Base-by-base conservation (phyloP, 2,113 vertebrate species). In the Xyrauchen texanus region DNA sequence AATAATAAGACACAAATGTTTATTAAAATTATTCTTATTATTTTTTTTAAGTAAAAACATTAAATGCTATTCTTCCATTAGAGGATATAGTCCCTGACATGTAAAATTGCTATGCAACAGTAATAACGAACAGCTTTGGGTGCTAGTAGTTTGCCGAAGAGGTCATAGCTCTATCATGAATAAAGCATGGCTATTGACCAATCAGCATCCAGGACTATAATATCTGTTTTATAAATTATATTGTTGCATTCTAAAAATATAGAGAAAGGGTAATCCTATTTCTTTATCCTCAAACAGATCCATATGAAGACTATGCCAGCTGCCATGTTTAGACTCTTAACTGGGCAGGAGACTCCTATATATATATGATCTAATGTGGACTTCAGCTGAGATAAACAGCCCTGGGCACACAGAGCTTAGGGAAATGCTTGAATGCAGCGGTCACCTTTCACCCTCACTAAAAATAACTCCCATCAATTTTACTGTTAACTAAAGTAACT, bases 221-320 rank as follows among this genome's bases (percentile, higher is more conserved):
- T 34, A 34, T 34, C 21, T 34, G 21, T 12, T 12, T 49, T 8
- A 49, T 6, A 49, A 8, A 55, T 5, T 12, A 55, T 55, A 11
- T 13, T 12, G 4, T 13, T 4, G 12, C 8, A 55, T 4, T 5
- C 11, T 55, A 55, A 55, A 49, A 8, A 49, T 6, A 49, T 6
- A 49, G 47, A 6, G 7, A 49, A 49, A 7, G 9, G 51, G 9
- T 10, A 55, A 15, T n/a, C 55, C 13, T 60, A 12, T 9, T 21
- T 46, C 52, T 68, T 51, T 57, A 85, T 52, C 0, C 58, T 10
- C 67, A 47, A 72, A 71, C 91, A 99, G 98, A 99, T 99, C 68
- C 97, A 99, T 89, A 99, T 99, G 98, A 99, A 99, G 93, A 99
- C 98, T 0, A 99, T 99, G 98, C 98, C 98, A 7, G 98, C 98